Evolutionary conservation across 2,113 vertebrate species (phyloP).

Genomic region (Neopipo cinnamomea): DNA sequence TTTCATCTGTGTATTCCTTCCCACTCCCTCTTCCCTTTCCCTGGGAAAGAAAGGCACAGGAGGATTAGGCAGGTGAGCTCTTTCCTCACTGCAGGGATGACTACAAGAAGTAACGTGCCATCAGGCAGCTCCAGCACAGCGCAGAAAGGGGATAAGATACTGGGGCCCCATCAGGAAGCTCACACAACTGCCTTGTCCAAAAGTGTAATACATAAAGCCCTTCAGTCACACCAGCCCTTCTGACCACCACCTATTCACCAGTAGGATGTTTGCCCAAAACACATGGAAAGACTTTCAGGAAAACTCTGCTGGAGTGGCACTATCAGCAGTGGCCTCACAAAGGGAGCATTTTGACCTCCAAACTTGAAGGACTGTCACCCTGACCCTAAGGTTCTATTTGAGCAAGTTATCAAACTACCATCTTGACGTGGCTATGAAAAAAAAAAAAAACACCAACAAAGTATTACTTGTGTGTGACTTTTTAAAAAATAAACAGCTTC

Average conservation of each 20-base stretch:
- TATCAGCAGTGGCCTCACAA: background rate
- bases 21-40: background rate
- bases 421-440: background rate
- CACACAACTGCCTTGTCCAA: fast-evolving
- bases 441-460: background rate
- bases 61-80: background rate
- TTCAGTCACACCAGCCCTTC: background rate
- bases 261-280: background rate
- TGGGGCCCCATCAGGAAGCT: background rate
- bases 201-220: background rate
- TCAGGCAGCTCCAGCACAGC: background rate
- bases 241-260: too few species aligned
- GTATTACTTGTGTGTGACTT: fast-evolving
- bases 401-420: background rate
- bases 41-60: background rate
- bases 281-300: background rate
- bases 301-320: background rate
- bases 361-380: background rate
- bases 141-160: background rate
- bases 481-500: background rate
- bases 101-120: background rate
- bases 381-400: fast-evolving
- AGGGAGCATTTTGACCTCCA: fast-evolving
- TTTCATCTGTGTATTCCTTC: background rate
- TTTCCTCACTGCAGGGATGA: background rate